These are phyloP conservation scores for Sparidentex hasta DNA, from an alignment of 2,797 vertebrate species.

Conservation along the genomic window DNA sequence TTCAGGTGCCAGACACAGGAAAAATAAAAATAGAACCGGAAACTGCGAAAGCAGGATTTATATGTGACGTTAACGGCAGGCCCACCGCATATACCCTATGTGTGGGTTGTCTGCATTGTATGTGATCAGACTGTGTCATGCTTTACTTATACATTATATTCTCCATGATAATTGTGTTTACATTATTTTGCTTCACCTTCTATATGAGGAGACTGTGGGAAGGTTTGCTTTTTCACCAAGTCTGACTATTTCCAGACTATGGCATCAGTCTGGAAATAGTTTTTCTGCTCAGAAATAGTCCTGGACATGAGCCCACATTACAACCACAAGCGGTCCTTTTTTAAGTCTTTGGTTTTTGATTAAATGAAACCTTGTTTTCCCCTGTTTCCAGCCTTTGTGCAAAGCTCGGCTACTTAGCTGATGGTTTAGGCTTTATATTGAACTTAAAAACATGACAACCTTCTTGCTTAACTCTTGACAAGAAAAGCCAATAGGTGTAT, in stretches of 20 bases:
- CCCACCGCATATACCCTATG: background rate
- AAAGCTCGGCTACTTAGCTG: too few relatives aligned
- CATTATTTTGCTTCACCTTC: background rate
- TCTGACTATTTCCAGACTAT: background rate
- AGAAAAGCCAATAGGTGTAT: too few relatives aligned
- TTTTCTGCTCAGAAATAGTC: background rate
- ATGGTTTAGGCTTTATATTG: too few relatives aligned
- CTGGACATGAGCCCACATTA: too few relatives aligned
- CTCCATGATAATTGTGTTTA: background rate
- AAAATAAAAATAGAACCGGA: background rate
- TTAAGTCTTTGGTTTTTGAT: too few relatives aligned
- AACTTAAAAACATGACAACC: too few relatives aligned
- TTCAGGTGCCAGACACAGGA: too few relatives aligned
- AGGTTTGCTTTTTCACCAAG: background rate
- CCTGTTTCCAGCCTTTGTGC: too few relatives aligned
- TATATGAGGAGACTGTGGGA: background rate
- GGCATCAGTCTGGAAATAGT: background rate
- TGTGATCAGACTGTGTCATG: background rate
- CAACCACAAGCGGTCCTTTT: too few relatives aligned
- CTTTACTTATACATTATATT: background rate
- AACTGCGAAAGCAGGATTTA: background rate
- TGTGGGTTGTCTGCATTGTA: background rate
- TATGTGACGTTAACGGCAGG: background rate
- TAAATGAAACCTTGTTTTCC: too few relatives aligned
- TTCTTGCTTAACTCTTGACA: too few relatives aligned